Base-by-base conservation (phyloP, 2,888 invertebrate species). In the Barypeithes pellucidus region DNA sequence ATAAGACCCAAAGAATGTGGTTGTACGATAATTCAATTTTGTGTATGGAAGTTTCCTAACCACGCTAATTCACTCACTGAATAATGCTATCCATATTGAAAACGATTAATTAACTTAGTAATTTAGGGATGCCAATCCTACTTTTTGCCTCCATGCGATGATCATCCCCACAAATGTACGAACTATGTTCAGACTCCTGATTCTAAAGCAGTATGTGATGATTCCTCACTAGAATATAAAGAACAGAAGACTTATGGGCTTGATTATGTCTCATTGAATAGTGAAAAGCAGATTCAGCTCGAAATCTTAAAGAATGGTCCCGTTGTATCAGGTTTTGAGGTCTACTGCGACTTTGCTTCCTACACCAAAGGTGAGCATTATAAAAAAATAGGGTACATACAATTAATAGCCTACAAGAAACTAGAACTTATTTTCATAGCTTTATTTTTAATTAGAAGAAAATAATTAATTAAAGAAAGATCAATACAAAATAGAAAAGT, bases 251-350 rank as follows among this genome's bases (percentile, higher is more conserved):
- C 75, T 5, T 75, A 68, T 41, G 75, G 75, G 11, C 16, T 33
- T 18, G 52, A 14, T 8, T 9, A 29, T 7, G 50, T 52, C 16
- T 11, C 9, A 11, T 5, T 71, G 9, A 9, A 0, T 4, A 45
- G 67, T 14, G 76, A 73, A 54, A 86, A 88, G 4, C 89, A 93
- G 74, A 96, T 96, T 78, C 92, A 90, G 86, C 89, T 89, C 12
- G 96, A 97, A 85, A 90, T 96, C 73, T 91, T 91, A 87, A 90
- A 88, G 47, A 92, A 95, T 84, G 96, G 95, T 9, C 96, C 96
- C 0, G 95, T 96, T 0, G 95, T 95, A 87, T 95, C 89, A 1
- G 93, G 94, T 0, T 95, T 96, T 82, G 91, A 91, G 0, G 96
- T 96, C 3, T 96, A 93, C 80, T 89, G 91, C 39, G 96, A 97